Evolutionary conservation across 1,140 invertebrate genomes (phyloP), one percentile per base, ranked within the genome.

Genomic region (Araneus ventricosus): DNA sequence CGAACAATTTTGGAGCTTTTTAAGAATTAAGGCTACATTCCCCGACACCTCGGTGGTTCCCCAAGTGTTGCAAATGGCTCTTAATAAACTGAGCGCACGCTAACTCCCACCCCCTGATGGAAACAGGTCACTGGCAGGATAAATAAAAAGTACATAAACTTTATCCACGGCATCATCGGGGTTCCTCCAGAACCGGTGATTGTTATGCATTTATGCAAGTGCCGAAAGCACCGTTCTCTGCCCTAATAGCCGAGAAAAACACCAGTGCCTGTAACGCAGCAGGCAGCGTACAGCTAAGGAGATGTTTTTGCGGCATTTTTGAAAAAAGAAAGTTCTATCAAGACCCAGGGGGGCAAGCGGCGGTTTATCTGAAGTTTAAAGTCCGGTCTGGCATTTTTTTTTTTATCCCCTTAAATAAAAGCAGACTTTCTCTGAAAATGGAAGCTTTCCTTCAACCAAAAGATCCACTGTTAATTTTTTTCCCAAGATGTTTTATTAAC

Each of bases 161-260:
- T 30, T 30, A 37, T n/a, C 22, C 30, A 20, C 3, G 30, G 27
- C 34, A 24, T 6, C 70, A 34, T 75, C 30, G 30, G 30, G 70
- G 14, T 34, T 17, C 17, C 30, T 67, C 7, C 30, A 6, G 30
- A 34, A n/a, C n/a, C n/a, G 59, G 30, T 22, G 30, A 75, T 75
- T 75, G 70, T 37, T 75, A 75, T 75, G 67, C 67, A 75, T 37
- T 34, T 20, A 75, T 75, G 30, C 70, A 75, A 22, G 70, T 75
- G 70, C 70, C 30, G 70, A 75, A 75, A 75, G 70, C 30, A 1
- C 45, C 45, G 45, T 17, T 52, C 45, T 52, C 45, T 14, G 34
- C 24, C 41, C 27, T 84, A 84, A 84, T 52, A 27, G 82, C 41
- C 41, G 39, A 45, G 82, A 52, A 84, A 52, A 84, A 84, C 80